Evolutionary conservation across 2,888 invertebrate genomes (phyloP), one percentile per base, ranked within the genome.

Genomic region (Polyommatus iphigenia): DNA sequence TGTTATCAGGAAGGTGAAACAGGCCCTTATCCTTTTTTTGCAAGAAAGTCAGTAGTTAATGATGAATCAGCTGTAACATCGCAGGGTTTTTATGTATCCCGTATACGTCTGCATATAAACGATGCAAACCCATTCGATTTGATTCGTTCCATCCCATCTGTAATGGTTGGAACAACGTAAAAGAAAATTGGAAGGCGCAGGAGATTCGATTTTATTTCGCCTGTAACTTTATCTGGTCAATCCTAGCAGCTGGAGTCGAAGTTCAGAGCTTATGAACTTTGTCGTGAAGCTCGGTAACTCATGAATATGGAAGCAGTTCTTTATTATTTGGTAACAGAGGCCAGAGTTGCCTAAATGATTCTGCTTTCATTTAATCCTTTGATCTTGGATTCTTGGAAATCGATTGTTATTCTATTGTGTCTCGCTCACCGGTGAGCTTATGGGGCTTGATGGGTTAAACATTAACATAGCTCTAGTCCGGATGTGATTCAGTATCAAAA

Each of bases 101-200:
- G 18, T n/a, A 46, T 41, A 73, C 46, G 73, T 41, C 67, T 67
- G 67, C 67, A 67, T 46, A 46, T 73, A 73, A 75, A 75, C 24
- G 29, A 50, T 29, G 24, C 24, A 18, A 75, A 75, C 1, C 24
- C 7, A 29, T 75, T 75, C 15, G 13, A 54, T 75, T 50, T 7
- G 18, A 75, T 50, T 24, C 73, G 18, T 75, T 50, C 29, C n/a
- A 50, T 75, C 24, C 24, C 20, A 75, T 54, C 50, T 15, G 50
- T 50, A 75, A 75, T 24, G 54, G 54, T 75, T 54, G 24, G 29
- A 50, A 75, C 54, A 75, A 29, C 50, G 75, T 75, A 75, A 75
- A 75, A 75, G 75, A 18, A 75, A 75, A 75, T 75, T 75, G 75
- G 50, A 75, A 24, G 24, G 50, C 67, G 50, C 29, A 24, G 54